Evolutionary conservation across 2,888 invertebrate species (phyloP), one percentile per base, ranked within the genome.

Genomic region (Bursaphelenchus okinawaensis): DNA sequence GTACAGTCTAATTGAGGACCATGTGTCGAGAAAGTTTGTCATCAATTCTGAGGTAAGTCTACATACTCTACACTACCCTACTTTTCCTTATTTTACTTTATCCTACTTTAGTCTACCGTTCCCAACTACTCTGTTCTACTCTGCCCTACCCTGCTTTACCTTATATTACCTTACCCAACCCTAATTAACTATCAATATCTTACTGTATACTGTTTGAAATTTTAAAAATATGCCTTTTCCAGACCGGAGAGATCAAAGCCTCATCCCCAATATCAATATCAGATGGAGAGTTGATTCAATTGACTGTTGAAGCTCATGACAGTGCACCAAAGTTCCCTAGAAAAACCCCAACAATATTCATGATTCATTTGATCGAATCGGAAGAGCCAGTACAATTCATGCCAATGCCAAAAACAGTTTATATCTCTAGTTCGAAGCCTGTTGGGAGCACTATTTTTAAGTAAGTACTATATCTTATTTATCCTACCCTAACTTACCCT

Each of bases 401-500:
- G 7, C 79, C 81, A 4, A 68, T 81, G 20, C 81, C 80, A 0
- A 73, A 73, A 7, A 81, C 76, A 2, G 68, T 81, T 12, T 81
- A 75, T 68, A 76, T 81, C 4, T 78, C 81, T 0, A 73, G 76
- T 7, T 75, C 75, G 51, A 81, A 80, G 57, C 70, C 74, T 0
- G 67, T 72, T 1, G 79, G 79, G 31, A 75, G 74, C 57, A 71
- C 73, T 19, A 68, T 80, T 27, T 56, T 80, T 9, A 72, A 51
- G 69, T 69, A 26, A 65, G 50, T 52, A 22, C 9, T 20, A 4
- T 4, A 50, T 8, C 19, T 40, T 40, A 9, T 12, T 29, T 9
- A 29, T 12, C 8, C 31, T 29, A 29, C 7, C 40, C n/a, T n/a
- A n/a, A n/a, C n/a, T n/a, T n/a, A n/a, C n/a, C n/a, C n/a, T n/a